These are phyloP conservation scores for Macaria liturata DNA, from an alignment of 2,888 invertebrate genomes.

Conservation along the genomic window DNA sequence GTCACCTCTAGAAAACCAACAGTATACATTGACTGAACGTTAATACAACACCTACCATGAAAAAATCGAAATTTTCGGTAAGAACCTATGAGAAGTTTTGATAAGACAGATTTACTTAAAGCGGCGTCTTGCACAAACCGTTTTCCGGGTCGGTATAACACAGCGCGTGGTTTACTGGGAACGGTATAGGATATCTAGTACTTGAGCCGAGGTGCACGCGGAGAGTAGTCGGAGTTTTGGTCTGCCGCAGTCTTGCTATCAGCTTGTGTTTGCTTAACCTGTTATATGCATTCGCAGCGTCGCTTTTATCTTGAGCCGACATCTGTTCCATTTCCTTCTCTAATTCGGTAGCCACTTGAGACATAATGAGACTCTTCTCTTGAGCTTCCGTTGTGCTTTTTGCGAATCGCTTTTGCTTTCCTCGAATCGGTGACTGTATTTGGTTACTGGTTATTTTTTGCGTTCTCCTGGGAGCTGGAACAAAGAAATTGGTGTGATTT, in stretches of 20 bases:
- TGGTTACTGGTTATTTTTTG: no score
- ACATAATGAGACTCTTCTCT: slow-evolving; percentile 18
- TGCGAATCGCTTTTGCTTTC: no score
- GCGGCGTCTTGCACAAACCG: slow-evolving; percentile 49
- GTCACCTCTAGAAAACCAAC: no score
- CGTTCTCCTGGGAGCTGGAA: no score
- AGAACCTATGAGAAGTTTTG: no score
- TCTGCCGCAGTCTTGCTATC: no score
- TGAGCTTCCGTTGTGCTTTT: background rate
- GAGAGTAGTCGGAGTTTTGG: slow-evolving; percentile 32
- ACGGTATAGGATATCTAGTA: slow-evolving; percentile 50
- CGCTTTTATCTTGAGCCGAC: background rate
- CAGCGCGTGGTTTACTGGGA: slow-evolving; percentile 59
- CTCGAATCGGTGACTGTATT: no score
- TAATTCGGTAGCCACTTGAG: slow-evolving; percentile 42
- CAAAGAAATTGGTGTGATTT: no score
- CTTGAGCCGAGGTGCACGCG: slow-evolving; percentile 52
- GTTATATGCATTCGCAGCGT: background rate
- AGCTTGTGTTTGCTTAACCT: no score
- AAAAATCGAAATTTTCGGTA: no score
- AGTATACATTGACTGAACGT: no score
- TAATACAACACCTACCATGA: no score
- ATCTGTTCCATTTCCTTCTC: slow-evolving; percentile 36
- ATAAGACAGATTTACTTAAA: slow-evolving; percentile 23
- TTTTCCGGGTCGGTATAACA: slow-evolving; percentile 56